Conservation (phyloP, 2,113 vertebrate species). For the Ictalurus punctatus region DNA sequence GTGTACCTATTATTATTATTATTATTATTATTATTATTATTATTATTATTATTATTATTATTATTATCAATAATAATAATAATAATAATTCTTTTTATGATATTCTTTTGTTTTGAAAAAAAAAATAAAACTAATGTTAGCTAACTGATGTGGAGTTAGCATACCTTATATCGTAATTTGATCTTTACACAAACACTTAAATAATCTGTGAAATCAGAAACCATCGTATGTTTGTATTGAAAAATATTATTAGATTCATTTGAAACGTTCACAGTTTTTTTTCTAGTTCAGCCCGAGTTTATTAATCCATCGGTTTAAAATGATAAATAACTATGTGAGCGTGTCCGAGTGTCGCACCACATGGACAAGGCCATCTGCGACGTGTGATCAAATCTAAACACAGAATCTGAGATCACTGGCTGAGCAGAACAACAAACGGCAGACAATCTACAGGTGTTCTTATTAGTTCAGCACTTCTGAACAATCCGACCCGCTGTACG, state of each 20-base stretch:
- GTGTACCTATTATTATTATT: too few species aligned
- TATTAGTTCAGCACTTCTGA: constrained; percentile 32
- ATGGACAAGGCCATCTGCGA: constrained; percentile 29
- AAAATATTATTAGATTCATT: neutral
- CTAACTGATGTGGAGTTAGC: neutral
- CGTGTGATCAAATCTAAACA: constrained; percentile 31
- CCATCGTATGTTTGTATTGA: neutral
- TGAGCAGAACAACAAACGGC: constrained; percentile 41
- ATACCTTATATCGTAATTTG: neutral
- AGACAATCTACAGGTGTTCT: constrained; percentile 27
- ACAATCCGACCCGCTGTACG: neutral
- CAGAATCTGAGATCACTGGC: constrained; percentile 1
- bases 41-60: too few species aligned
- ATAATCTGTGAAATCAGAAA: neutral
- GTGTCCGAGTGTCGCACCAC: neutral
- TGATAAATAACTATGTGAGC: neutral
- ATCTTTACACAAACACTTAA: neutral
- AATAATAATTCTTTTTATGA: too few species aligned
- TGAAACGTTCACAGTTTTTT: neutral
- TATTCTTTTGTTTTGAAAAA: too few species aligned
- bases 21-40: too few species aligned
- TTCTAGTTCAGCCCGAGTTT: neutral
- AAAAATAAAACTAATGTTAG: neutral
- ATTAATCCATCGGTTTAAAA: constrained; percentile 22
- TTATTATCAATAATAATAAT: too few species aligned